Evolutionary conservation across 2,113 vertebrate genomes (phyloP).

Genomic region (Mormyrus lacerda): DNA sequence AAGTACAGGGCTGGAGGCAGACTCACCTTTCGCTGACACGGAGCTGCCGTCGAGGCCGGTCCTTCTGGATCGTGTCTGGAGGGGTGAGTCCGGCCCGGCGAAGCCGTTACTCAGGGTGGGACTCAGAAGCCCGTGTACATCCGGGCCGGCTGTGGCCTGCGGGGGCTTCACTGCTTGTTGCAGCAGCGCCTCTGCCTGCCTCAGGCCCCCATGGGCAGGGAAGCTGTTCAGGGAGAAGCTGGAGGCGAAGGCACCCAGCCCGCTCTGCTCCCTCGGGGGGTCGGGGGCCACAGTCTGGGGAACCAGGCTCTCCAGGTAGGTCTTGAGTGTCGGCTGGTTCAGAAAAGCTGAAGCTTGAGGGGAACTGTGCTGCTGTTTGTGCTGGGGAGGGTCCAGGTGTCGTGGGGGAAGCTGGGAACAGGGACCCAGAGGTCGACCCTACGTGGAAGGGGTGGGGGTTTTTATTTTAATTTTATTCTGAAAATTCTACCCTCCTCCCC

Average conservation of each 20-base stretch:
- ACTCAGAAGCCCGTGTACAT: slow-evolving; percentile 9
- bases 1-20: neutral
- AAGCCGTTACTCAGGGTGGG: neutral
- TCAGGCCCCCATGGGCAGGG: slow-evolving; percentile 1
- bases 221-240: slow-evolving; percentile 88
- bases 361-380: slow-evolving; percentile 79
- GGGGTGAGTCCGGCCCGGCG: slow-evolving; percentile 6
- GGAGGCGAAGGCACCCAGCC: slow-evolving; percentile 79
- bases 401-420: slow-evolving; percentile 81
- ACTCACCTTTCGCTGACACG: slow-evolving; percentile 35
- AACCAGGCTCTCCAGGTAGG: slow-evolving; percentile 82
- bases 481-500: neutral
- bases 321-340: slow-evolving; percentile 78
- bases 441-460: neutral
- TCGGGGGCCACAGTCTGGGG: slow-evolving; percentile 73
- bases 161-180: slow-evolving; percentile 6
- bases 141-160: neutral
- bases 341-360: slow-evolving; percentile 68
- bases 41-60: slow-evolving; percentile 28
- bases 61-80: slow-evolving; percentile 25
- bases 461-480: neutral
- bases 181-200: neutral
- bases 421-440: slow-evolving; percentile 82
- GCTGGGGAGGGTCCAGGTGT: slow-evolving; percentile 82
- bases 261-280: slow-evolving; percentile 82